phyloP scores from a whole-genome alignment of 2,113 vertebrate genomes.

The Hemibagrus wyckioides region DNA sequence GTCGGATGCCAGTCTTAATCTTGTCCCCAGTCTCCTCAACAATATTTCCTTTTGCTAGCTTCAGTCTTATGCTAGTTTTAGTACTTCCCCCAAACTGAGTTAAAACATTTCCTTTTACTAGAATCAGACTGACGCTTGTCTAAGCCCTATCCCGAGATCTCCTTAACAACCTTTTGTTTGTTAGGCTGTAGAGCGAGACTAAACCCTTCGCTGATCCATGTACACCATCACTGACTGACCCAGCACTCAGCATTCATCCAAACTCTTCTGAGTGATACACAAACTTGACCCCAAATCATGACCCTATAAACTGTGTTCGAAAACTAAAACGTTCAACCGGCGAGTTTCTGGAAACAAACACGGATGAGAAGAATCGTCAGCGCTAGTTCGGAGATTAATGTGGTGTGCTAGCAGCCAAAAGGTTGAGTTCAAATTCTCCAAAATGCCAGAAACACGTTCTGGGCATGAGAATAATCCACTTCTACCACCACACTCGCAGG shows the following conservation, averaged over 20 bases:
- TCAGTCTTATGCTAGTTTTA: too few species aligned
- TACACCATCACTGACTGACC: background rate
- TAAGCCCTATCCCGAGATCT: too few species aligned
- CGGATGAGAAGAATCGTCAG: background rate
- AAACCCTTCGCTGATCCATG: background rate
- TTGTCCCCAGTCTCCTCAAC: too few species aligned
- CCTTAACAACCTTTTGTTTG: too few species aligned
- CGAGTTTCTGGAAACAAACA: background rate
- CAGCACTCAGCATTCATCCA: background rate
- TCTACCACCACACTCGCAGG: background rate
- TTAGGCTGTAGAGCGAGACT: background rate
- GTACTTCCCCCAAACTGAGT: too few species aligned
- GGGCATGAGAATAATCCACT: background rate
- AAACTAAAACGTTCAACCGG: background rate
- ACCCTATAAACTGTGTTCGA: background rate
- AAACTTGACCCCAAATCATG: background rate
- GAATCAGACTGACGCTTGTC: too few species aligned
- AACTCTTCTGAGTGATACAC: background rate
- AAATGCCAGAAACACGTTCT: background rate
- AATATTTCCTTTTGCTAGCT: too few species aligned
- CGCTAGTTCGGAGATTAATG: background rate
- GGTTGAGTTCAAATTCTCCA: slow-evolving; percentile 13
- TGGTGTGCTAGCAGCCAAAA: background rate
- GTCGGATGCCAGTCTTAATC: too few species aligned
- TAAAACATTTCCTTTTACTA: too few species aligned